Percentiles rank a stretch among this genome's conserved stretches.
Conservation (phyloP, 1,140 invertebrate species). For the Venustaconcha ellipsiformis region DNA sequence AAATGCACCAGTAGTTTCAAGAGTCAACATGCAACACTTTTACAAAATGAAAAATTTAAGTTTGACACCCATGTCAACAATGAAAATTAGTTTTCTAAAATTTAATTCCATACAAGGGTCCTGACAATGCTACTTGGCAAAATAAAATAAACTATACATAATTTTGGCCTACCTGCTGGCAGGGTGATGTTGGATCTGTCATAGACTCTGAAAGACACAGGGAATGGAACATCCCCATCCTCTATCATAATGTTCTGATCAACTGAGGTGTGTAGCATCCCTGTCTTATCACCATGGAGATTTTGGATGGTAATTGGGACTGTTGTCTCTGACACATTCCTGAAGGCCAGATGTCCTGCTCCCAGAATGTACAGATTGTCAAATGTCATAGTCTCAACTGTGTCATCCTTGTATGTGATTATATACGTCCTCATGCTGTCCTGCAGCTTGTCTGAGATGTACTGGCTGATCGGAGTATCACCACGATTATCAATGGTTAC, state of each 20-base stretch:
- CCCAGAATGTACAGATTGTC: constrained; percentile 42
- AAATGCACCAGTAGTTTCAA: too few relatives aligned
- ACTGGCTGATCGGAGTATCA: constrained; percentile 34
- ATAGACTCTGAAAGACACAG: constrained; percentile 52
- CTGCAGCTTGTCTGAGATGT: constrained; percentile 32
- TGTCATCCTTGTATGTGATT: constrained; percentile 26
- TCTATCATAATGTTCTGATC: constrained; percentile 40
- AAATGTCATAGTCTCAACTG: constrained; percentile 29
- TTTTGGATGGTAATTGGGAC: constrained; percentile 42
- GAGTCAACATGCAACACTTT: too few relatives aligned
- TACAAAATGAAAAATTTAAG: too few relatives aligned
- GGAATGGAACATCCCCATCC: constrained; percentile 49
- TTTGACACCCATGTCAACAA: too few relatives aligned
- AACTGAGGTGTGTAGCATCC: constrained; percentile 48
- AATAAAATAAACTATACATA: neutral
- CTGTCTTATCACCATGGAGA: constrained; percentile 50
- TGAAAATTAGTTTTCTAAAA: too few relatives aligned
- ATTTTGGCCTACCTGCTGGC: constrained; percentile 39
- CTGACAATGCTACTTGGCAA: too few relatives aligned
- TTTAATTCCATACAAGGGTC: too few relatives aligned
- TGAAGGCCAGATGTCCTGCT: constrained; percentile 51
- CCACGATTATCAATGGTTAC: constrained; percentile 49
- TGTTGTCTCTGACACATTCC: constrained; percentile 16
- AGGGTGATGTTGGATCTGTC: constrained; percentile 38
- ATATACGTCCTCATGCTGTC: constrained; percentile 53